Percentiles rank a stretch among this genome's conserved stretches.
These are phyloP conservation scores for Uropsilus gracilis DNA, from an alignment of 2,113 vertebrate species.

Conservation along the genomic window DNA sequence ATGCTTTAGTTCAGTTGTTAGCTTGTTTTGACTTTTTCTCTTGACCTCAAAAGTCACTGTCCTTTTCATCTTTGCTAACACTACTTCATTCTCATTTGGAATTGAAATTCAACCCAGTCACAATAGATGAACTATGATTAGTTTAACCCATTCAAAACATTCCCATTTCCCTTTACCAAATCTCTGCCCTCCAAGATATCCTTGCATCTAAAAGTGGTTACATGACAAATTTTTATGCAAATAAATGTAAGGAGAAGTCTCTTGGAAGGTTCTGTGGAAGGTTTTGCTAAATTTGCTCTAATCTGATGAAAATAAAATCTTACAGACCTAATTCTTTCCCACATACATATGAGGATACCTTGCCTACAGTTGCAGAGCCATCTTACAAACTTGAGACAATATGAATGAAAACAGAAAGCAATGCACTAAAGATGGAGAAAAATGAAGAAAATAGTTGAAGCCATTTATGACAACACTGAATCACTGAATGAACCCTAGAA, in stretches of 20 bases:
- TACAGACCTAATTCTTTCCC: not conserved
- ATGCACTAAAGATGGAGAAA: not conserved
- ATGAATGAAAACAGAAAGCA: slow-evolving; percentile 13
- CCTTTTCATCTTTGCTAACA: not conserved
- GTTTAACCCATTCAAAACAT: not conserved
- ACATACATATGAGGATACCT: not conserved
- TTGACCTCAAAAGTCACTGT: not conserved
- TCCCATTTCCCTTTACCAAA: slow-evolving; percentile 20
- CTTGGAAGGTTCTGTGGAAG: slow-evolving; percentile 36
- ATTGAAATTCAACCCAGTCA: not conserved
- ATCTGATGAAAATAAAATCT: slow-evolving; percentile 11
- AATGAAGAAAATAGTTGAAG: not conserved
- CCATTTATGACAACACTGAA: not conserved
- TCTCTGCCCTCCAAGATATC: not conserved
- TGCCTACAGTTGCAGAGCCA: not conserved
- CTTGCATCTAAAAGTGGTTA: not conserved
- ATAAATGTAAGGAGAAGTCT: slow-evolving; percentile 12
- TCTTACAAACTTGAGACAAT: not conserved
- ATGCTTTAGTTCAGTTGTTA: too few species aligned
- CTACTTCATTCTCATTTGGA: not conserved
- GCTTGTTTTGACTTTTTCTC: too few species aligned
- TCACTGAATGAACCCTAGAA: not conserved
- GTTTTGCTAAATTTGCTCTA: slow-evolving; percentile 31
- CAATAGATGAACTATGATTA: not conserved
- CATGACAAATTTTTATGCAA: not conserved